Base-by-base conservation (phyloP, 92 coral and sea anemone species). In the Phenganax marumi region DNA sequence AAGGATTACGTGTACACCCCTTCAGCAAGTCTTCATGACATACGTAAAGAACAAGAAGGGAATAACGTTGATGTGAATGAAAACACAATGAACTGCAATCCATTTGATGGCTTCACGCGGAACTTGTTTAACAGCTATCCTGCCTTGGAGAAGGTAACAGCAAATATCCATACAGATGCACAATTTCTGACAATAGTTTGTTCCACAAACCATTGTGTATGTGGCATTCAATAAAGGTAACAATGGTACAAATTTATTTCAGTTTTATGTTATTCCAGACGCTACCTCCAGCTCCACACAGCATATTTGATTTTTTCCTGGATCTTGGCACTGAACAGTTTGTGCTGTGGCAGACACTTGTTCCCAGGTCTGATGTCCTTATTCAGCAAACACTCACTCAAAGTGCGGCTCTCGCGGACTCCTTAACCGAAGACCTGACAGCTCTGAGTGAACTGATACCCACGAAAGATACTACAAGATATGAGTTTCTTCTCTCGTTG, bases 311-410 rank as follows among this genome's bases (percentile, higher is more conserved):
- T 80, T 95, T 87, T 84, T 95, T 89, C 84, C 80, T 95, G 16
- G 92, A 95, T 86, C 77, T 95, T 79, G 96, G 92, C n/a, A 89
- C 89, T 6, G 98, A 97, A 8, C 93, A 88, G 66, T 95, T 95
- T 61, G 81, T 86, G 14, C 91, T 68, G 24, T 95, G 98, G 98
- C 88, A 76, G 53, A 91, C 76, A 56, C 83, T 95, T 56, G 98
- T 95, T 8, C 98, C 97, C 8, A 81, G 91, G 26, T 43, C 92
- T 6, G 93, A 92, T 12, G 92, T 93, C 18, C 89, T 95, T 12
- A 95, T 95, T 54, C 96, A 97, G 69, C 91, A 92, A 69, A 80
- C 98, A 18, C 93, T 95, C 8, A 89, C 98, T 17, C 90, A 86
- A 33, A 92, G 93, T 83, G 87, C 88, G 55, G 91, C 91, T 17